Percentiles rank a stretch among this genome's conserved stretches.
Conservation (phyloP, 2,113 vertebrate species). For the Colaptes auratus region DNA sequence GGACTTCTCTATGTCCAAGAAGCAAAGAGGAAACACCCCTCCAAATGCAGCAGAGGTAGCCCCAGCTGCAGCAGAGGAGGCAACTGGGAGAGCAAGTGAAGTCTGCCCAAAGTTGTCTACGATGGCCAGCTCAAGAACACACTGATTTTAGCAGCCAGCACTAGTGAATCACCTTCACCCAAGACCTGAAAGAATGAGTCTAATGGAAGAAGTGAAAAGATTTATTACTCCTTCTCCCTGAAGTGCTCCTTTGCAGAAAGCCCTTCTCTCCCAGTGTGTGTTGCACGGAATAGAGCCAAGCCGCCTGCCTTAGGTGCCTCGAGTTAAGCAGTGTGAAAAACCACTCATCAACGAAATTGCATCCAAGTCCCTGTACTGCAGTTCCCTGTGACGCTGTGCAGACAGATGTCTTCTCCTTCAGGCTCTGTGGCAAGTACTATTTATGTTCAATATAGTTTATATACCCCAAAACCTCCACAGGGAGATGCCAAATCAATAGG, state of each 20-base stretch:
- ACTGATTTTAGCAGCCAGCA: background rate
- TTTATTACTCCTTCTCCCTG: background rate
- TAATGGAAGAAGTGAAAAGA: background rate
- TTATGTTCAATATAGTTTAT: constrained; percentile 48
- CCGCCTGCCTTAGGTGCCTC: background rate
- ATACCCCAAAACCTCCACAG: background rate
- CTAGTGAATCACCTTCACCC: background rate
- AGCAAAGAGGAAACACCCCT: background rate
- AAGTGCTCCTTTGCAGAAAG: background rate
- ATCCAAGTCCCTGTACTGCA: background rate
- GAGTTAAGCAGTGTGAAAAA: constrained; percentile 10
- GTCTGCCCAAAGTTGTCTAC: background rate
- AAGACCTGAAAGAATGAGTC: background rate
- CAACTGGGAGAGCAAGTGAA: accelerated
- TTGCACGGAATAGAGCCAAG: background rate
- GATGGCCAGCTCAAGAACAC: background rate
- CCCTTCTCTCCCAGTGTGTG: accelerated
- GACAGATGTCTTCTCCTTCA: constrained; percentile 9
- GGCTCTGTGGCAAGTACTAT: constrained; percentile 6
- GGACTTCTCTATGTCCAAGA: background rate
- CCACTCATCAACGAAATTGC: constrained; percentile 6
- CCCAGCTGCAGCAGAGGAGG: background rate
- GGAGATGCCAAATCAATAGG: constrained; percentile 33
- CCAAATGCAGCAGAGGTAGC: background rate
- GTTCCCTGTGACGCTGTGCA: background rate